These are phyloP conservation scores for Sebastes fasciatus DNA, from an alignment of 2,113 vertebrate genomes.

Conservation along the genomic window DNA sequence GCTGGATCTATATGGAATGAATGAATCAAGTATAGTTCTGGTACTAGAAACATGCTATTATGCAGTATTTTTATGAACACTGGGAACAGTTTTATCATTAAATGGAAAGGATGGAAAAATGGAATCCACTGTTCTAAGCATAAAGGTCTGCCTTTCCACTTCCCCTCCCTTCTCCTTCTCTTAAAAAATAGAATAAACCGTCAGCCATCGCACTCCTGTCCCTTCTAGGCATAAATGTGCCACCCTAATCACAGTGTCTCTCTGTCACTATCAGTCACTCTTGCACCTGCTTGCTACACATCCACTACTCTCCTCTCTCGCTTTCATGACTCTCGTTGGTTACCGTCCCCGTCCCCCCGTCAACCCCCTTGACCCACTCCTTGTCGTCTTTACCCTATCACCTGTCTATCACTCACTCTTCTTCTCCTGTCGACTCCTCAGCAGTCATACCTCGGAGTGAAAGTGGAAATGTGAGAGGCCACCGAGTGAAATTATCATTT, in stretches of 20 bases:
- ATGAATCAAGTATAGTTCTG: neutral
- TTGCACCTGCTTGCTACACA: constrained; percentile 31
- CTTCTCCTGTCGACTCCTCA: constrained; percentile 3
- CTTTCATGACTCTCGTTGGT: constrained; percentile 2
- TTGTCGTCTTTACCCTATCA: constrained; percentile 14
- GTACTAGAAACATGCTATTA: neutral
- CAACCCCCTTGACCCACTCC: constrained; percentile 2
- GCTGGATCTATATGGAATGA: neutral
- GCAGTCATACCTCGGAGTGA: constrained; percentile 9
- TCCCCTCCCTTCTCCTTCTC: neutral
- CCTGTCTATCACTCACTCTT: constrained; percentile 45
- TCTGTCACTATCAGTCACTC: constrained; percentile 33
- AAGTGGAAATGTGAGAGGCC: constrained; percentile 19
- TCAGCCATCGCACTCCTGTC: constrained; percentile 46
- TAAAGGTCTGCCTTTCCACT: neutral
- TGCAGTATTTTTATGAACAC: neutral
- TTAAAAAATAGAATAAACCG: constrained; percentile 5
- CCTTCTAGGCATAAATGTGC: constrained; percentile 40
- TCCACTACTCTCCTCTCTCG: constrained; percentile 25
- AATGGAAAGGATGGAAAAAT: neutral
- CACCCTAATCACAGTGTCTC: constrained; percentile 11
- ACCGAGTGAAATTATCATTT: constrained; percentile 25
- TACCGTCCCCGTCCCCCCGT: neutral
- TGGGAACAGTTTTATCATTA: neutral
- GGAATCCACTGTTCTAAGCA: neutral